Base-by-base conservation (phyloP, 2,797 vertebrate genomes). In the Holocentrus rufus region DNA sequence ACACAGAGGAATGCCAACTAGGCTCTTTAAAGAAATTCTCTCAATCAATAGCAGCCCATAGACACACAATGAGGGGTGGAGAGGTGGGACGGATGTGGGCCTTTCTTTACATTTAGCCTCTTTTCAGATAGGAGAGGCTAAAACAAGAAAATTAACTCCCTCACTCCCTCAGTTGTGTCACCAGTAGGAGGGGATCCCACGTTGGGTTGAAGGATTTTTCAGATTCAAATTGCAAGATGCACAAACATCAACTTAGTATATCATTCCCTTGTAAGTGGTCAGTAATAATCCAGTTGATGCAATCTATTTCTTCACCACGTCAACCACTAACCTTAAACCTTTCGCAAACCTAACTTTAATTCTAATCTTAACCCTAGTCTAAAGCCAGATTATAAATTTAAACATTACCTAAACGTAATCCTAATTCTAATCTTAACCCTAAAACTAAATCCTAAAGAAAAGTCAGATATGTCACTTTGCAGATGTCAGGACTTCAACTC, bases 1-100 rank as follows among this genome's bases (percentile, higher is more conserved):
- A 79, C 73, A 39, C 74, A 64, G 72, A 65, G 85, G 79, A 89
- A 91, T 86, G 80, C 62, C 72, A 74, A 39, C 20, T 42, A 76
- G 60, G 79, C 75, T 18, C 77, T 80, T 80, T 30, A 7, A 62
- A 79, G 56, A 47, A 74, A 68, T 68, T 6, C 23, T 65, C 34
- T 81, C 81, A 83, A 80, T 85, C 69, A 82, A 66, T 54, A 53
- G 62, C 39, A 72, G 69, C 70, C 15, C 61, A 53, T 31, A 71
- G 75, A 76, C 60, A 56, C 39, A 77, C 83, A 88, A 85, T 76
- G 77, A 72, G 61, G 58, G 61, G 70, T 74, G 65, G 67, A 75
- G 74, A 77, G 70, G 71, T 77, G 60, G 8, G 54, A 77, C 79
- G 65, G 72, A 73, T 75, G 75, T 70, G 58, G 65, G 69, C 39